These are phyloP conservation scores for Pterocles gutturalis DNA, from an alignment of 2,113 vertebrate genomes.

Conservation along the genomic window DNA sequence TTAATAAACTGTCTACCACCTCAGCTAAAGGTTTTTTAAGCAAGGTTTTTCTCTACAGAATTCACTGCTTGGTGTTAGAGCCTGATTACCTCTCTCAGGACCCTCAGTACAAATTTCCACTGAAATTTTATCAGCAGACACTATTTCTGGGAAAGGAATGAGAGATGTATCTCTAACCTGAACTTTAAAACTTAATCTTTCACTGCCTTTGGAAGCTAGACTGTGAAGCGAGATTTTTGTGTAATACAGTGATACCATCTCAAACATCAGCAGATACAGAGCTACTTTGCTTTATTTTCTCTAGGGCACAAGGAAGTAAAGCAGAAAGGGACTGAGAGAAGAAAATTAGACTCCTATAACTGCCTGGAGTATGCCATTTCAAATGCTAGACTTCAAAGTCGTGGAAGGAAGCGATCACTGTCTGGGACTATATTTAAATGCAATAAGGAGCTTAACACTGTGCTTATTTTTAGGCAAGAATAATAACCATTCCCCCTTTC, in stretches of 20 bases:
- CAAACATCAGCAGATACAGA: not conserved
- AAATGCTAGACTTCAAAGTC: not conserved
- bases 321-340: not conserved
- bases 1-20: not conserved
- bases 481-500: not conserved
- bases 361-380: not conserved
- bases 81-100: not conserved
- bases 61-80: not conserved
- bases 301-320: not conserved
- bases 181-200: not conserved
- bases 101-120: not conserved
- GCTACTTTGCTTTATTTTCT: not conserved
- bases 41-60: not conserved
- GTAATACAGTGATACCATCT: not conserved
- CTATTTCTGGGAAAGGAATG: not conserved
- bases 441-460: not conserved
- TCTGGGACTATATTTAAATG: not conserved
- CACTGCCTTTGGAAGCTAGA: not conserved
- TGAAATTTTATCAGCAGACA: not conserved
- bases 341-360: not conserved
- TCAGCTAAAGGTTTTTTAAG: not conserved
- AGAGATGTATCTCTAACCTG: not conserved
- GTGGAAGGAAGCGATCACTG: not conserved
- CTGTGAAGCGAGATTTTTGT: not conserved
- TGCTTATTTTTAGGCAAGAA: constrained; percentile 27